Evolutionary conservation across 2,888 invertebrate species (phyloP).

Genomic region (Sminthurides aquaticus): DNA sequence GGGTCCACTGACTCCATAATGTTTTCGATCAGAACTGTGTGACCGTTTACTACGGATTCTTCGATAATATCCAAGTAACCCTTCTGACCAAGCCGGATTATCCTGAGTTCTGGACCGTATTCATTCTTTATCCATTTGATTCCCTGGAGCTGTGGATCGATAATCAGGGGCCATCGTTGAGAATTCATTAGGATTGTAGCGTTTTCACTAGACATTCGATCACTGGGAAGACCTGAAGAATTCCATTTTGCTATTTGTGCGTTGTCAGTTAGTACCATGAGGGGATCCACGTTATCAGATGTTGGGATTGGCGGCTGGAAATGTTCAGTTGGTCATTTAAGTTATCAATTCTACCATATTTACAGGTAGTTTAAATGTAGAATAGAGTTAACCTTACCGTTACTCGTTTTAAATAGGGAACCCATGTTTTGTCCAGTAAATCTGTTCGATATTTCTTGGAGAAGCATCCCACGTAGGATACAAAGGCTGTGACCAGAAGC

Average conservation of each 20-base stretch:
- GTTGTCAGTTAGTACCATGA: slow-evolving; percentile 81
- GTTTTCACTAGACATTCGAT: slow-evolving; percentile 95
- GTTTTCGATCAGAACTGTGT: slow-evolving; percentile 82
- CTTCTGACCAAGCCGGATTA: slow-evolving; percentile 83
- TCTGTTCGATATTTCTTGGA: slow-evolving; percentile 86
- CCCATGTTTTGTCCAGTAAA: slow-evolving; percentile 79
- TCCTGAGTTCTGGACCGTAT: slow-evolving; percentile 70
- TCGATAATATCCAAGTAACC: slow-evolving; percentile 83
- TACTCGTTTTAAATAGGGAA: slow-evolving; percentile 70
- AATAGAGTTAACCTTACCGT: slow-evolving; percentile 54
- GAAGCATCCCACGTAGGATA: slow-evolving; percentile 94
- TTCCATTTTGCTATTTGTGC: slow-evolving; percentile 93
- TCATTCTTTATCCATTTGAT: slow-evolving; percentile 95
- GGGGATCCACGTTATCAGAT: slow-evolving; percentile 78
- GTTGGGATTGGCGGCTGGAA: slow-evolving; percentile 60
- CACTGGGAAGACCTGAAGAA: slow-evolving; percentile 90
- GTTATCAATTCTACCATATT: not conserved
- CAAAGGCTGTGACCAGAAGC: slow-evolving; percentile 84
- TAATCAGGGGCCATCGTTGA: slow-evolving; percentile 94
- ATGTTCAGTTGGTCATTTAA: not conserved
- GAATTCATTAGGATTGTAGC: slow-evolving; percentile 89
- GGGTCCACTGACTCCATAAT: slow-evolving; percentile 89
- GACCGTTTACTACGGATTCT: slow-evolving; percentile 71
- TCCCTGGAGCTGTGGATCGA: slow-evolving; percentile 82
- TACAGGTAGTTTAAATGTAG: no score